A percentile compares a stretch with the other conserved stretches of the same genome.
phyloP scores from a whole-genome alignment of 2,888 invertebrate genomes.

The Callosobruchus maculatus region DNA sequence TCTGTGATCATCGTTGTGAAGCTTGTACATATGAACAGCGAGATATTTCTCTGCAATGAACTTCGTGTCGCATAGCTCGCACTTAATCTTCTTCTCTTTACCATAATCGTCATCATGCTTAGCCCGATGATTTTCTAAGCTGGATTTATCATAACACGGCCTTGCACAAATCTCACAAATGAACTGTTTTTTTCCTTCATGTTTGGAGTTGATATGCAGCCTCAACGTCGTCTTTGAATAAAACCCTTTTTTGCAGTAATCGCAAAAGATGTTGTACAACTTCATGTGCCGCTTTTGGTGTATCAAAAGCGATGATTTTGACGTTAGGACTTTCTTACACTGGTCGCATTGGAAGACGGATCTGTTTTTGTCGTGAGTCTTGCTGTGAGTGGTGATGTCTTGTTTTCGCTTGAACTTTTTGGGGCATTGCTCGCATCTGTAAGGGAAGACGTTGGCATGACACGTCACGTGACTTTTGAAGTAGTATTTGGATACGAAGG shows the following conservation, averaged over 20 bases:
- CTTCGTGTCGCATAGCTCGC: constrained; percentile 27
- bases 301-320: constrained; percentile 26
- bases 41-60: constrained; percentile 30
- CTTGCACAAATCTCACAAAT: constrained; percentile 32
- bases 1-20: constrained; percentile 21
- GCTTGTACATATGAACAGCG: constrained; percentile 28
- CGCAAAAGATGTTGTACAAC: constrained; percentile 36
- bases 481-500: constrained; percentile 56
- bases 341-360: constrained; percentile 47
- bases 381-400: constrained; percentile 18
- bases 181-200: constrained; percentile 28
- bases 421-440: constrained; percentile 14
- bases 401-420: constrained; percentile 22
- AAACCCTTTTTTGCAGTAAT: constrained; percentile 29
- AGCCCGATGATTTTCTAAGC: constrained; percentile 28
- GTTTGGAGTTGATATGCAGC: constrained; percentile 28
- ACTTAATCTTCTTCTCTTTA: constrained; percentile 26
- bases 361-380: constrained; percentile 21
- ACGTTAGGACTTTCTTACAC: constrained; percentile 55
- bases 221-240: constrained; percentile 24
- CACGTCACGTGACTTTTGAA: constrained; percentile 19
- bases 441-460: constrained; percentile 13
- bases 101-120: constrained; percentile 29
- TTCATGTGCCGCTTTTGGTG: constrained; percentile 30
- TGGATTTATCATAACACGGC: constrained; percentile 30